phyloP scores from a whole-genome alignment of 1,140 invertebrate species.

The Bathynomus jamesi region DNA sequence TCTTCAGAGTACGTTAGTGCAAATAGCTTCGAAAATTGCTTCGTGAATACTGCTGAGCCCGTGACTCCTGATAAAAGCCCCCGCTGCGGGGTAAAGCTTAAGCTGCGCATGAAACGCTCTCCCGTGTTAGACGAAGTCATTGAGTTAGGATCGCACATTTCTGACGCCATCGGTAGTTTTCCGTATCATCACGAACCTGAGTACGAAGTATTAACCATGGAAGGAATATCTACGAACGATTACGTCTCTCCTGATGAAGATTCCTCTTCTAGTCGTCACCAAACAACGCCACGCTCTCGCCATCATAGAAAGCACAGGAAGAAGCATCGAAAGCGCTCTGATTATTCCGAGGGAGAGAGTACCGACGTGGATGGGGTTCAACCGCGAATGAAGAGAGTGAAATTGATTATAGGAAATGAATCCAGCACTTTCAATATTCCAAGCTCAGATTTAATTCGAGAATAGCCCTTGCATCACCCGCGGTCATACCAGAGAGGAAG shows the following conservation, averaged over 20 bases:
- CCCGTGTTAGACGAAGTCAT: conserved; percentile 75
- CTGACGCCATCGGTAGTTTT: conserved; percentile 39
- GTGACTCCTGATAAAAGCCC: conserved; percentile 49
- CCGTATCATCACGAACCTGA: conserved; percentile 51
- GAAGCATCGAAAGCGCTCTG: background rate
- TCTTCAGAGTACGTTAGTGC: conserved; percentile 37
- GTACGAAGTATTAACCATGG: conserved; percentile 73
- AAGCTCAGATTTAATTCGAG: background rate
- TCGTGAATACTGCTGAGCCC: background rate
- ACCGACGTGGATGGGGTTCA: background rate
- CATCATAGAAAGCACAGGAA: background rate
- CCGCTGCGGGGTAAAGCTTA: conserved; percentile 58
- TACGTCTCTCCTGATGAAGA: background rate
- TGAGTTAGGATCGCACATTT: conserved; percentile 57
- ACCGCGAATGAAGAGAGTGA: background rate
- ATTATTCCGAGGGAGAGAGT: background rate
- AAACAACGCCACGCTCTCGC: background rate
- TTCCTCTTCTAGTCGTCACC: background rate
- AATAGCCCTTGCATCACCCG: background rate
- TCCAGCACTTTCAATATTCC: background rate
- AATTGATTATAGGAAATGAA: background rate
- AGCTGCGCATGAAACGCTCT: conserved; percentile 73
- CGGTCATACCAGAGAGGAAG: background rate
- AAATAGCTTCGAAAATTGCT: conserved; percentile 27
- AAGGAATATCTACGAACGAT: conserved; percentile 51